Evolutionary conservation across 92 coral and sea anemone genomes (phyloP).

Genomic region (Desmophyllum pertusum): DNA sequence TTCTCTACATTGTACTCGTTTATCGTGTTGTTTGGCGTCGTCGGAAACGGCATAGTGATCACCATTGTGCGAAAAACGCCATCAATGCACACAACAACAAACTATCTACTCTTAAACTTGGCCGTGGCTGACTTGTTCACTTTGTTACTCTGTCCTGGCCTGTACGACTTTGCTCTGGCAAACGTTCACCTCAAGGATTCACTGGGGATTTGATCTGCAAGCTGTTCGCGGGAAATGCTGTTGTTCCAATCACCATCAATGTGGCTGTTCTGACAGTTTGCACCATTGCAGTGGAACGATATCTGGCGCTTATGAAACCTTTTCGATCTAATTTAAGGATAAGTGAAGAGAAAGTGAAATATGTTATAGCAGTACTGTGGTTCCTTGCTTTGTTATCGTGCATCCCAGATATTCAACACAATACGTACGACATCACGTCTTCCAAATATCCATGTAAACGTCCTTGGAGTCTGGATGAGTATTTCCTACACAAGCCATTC

Average conservation of each 20-base stretch:
- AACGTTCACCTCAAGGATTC: conserved; percentile 28
- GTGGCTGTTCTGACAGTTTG: conserved; percentile 45
- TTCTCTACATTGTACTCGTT: conserved; percentile 25
- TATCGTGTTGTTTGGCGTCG: conserved; percentile 31
- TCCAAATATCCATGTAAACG: conserved; percentile 35
- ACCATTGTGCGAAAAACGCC: conserved; percentile 42
- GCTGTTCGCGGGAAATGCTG: conserved; percentile 56
- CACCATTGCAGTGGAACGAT: conserved; percentile 56
- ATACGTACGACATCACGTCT: conserved; percentile 6
- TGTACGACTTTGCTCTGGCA: conserved; percentile 46
- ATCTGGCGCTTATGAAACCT: conserved; percentile 47
- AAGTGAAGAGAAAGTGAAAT: conserved; percentile 6
- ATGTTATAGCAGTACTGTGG: conserved; percentile 24
- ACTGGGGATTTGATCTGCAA: conserved; percentile 50
- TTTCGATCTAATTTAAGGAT: conserved; percentile 11
- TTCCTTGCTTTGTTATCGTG: conserved; percentile 31
- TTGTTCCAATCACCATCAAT: conserved; percentile 54
- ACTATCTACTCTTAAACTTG: conserved; percentile 53
- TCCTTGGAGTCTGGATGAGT: conserved; percentile 41
- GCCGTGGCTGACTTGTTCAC: conserved; percentile 55
- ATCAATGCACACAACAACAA: conserved; percentile 58
- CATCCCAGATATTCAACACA: conserved; percentile 39
- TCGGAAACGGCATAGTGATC: conserved; percentile 41
- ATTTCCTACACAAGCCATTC: conserved; percentile 20
- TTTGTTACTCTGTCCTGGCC: conserved; percentile 52